These are phyloP conservation scores for Ophonus ardosiacus DNA, from an alignment of 2,888 invertebrate genomes.

Conservation along the genomic window DNA sequence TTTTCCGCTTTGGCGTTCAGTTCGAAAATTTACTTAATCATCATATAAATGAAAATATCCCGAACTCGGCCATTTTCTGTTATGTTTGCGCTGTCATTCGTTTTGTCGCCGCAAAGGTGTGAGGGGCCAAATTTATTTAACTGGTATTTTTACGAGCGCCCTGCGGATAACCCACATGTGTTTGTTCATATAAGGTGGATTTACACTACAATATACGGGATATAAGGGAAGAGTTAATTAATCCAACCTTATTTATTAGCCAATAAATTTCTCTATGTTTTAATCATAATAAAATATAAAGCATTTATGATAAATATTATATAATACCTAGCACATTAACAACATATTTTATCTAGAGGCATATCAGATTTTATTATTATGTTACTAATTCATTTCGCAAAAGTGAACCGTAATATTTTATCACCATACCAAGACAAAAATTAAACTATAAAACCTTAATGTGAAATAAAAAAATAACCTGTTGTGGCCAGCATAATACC, in stretches of 20 bases:
- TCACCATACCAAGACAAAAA: too few species aligned
- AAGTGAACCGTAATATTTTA: too few species aligned
- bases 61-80: conserved; percentile 22
- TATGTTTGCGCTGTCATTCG: conserved; percentile 36
- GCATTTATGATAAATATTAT: background rate
- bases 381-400: too few species aligned
- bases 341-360: background rate
- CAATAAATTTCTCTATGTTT: background rate
- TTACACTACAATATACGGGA: conserved; percentile 5
- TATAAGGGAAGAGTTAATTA: background rate
- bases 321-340: background rate
- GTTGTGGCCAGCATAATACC: too few species aligned
- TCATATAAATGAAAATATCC: conserved; percentile 52
- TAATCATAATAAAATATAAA: background rate
- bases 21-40: conserved; percentile 52
- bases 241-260: background rate
- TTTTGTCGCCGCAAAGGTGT: conserved; percentile 21
- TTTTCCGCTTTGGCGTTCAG: conserved; percentile 33
- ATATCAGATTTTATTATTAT: background rate
- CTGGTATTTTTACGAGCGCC: conserved; percentile 42
- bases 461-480: too few species aligned
- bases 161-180: background rate
- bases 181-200: conserved; percentile 19
- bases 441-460: too few species aligned
- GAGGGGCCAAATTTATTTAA: conserved; percentile 24